These are phyloP conservation scores for Cryptocheilus praepositus DNA, from an alignment of 2,888 invertebrate species.

Conservation along the genomic window DNA sequence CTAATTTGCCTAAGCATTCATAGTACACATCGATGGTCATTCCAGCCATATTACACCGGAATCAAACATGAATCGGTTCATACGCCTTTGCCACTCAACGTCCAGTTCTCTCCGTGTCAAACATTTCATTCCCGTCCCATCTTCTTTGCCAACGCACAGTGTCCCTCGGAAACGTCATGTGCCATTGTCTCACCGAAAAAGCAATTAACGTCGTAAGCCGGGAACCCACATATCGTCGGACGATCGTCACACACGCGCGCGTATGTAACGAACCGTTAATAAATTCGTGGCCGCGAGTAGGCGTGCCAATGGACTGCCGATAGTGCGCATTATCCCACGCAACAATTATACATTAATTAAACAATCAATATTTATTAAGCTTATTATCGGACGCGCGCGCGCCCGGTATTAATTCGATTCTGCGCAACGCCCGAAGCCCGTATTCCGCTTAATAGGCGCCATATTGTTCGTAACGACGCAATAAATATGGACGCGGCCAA, in stretches of 20 bases:
- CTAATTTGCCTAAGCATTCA: too few relatives aligned
- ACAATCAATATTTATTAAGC: slow-evolving; percentile 73
- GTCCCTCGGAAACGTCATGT: not conserved
- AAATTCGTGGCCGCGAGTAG: slow-evolving; percentile 46
- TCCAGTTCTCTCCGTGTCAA: too few relatives aligned
- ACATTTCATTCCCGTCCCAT: too few relatives aligned
- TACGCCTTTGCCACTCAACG: too few relatives aligned
- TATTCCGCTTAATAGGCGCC: slow-evolving; percentile 71
- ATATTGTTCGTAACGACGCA: slow-evolving; percentile 72
- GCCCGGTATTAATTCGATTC: slow-evolving; percentile 65
- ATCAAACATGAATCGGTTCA: too few relatives aligned
- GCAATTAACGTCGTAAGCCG: not conserved
- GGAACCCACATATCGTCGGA: slow-evolving; percentile 2
- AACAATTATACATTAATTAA: slow-evolving; percentile 70
- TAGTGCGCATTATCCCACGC: slow-evolving; percentile 58
- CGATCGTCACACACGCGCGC: not conserved
- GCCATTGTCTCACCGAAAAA: not conserved
- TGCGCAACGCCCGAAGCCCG: slow-evolving; percentile 50
- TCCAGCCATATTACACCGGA: too few relatives aligned
- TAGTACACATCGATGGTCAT: too few relatives aligned
- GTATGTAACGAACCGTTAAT: slow-evolving; percentile 36
- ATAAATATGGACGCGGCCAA: slow-evolving; percentile 72
- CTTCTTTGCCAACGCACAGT: too few relatives aligned
- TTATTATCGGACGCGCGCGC: slow-evolving; percentile 61
- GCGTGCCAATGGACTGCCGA: slow-evolving; percentile 58